phyloP scores from a whole-genome alignment of 2,797 vertebrate species.

The Apodemus agrarius region DNA sequence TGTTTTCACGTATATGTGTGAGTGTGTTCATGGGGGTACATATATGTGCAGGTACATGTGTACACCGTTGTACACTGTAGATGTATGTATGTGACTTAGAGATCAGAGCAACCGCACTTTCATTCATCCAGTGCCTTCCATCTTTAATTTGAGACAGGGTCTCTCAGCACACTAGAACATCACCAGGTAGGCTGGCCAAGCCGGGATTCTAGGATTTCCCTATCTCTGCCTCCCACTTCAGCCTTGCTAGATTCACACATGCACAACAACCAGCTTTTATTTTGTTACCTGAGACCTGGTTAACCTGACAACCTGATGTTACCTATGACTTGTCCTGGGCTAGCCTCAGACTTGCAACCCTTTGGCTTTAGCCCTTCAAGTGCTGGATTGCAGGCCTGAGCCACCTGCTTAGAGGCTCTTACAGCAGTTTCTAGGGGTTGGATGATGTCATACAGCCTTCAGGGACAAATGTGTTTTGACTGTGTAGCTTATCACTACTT shows the following conservation, averaged over 20 bases:
- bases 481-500: neutral
- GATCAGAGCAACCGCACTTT: neutral
- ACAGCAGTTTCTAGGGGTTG: neutral
- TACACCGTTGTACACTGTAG: neutral
- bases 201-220: neutral
- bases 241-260: neutral
- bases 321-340: neutral
- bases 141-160: neutral
- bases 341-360: neutral
- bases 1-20: neutral
- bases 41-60: neutral
- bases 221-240: neutral
- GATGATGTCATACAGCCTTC: neutral
- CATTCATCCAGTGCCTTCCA: neutral
- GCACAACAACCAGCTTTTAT: neutral
- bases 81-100: neutral
- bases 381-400: neutral
- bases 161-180: neutral
- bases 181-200: neutral
- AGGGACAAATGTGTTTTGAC: neutral
- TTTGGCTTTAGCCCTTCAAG: neutral
- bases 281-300: neutral
- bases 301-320: neutral
- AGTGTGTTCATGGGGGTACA: no score
- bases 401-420: neutral